These are phyloP conservation scores for Hesperia comma DNA, from an alignment of 2,888 invertebrate genomes.

Conservation along the genomic window DNA sequence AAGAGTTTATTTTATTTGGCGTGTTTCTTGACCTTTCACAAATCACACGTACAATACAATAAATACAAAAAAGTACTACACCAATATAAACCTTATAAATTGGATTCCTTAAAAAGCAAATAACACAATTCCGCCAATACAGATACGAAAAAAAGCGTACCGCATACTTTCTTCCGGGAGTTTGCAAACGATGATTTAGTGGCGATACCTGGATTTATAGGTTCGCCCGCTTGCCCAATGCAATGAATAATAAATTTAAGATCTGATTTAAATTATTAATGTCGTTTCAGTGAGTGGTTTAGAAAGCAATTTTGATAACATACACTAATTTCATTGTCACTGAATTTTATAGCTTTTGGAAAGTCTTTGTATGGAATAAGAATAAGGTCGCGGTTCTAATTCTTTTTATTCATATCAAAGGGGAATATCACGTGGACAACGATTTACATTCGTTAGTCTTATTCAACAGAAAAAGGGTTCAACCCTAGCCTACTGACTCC, in stretches of 20 bases:
- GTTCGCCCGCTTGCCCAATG: conserved; percentile 61
- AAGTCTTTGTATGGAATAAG: too few species aligned
- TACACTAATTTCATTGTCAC: background rate
- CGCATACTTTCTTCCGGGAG: conserved; percentile 55
- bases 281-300: conserved; percentile 71
- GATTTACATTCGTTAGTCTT: background rate
- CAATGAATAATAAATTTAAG: conserved; percentile 81
- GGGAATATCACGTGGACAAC: too few species aligned
- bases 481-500: conserved; percentile 66
- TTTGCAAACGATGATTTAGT: conserved; percentile 77
- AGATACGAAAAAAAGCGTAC: conserved; percentile 5
- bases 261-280: conserved; percentile 47
- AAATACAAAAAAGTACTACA: too few species aligned
- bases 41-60: too few species aligned
- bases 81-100: background rate
- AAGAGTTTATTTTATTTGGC: too few species aligned
- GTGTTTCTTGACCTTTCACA: too few species aligned
- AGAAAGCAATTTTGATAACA: background rate
- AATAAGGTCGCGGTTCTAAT: too few species aligned
- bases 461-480: conserved; percentile 45
- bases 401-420: too few species aligned
- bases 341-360: too few species aligned
- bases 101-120: too few species aligned
- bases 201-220: conserved; percentile 76
- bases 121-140: background rate